phyloP scores from a whole-genome alignment of 1,140 invertebrate species.

The Cyclargus thomasi region DNA sequence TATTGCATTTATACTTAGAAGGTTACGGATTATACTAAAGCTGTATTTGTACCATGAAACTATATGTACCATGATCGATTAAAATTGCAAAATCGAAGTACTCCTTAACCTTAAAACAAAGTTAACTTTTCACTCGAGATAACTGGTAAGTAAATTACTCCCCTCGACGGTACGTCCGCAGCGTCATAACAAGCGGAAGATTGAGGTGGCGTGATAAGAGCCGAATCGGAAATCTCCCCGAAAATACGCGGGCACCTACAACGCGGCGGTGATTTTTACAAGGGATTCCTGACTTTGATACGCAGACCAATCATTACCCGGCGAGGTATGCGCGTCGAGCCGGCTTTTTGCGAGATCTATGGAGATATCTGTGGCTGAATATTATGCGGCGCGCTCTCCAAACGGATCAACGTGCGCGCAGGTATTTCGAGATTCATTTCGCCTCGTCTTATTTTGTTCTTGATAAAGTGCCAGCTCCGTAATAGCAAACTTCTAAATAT shows the following conservation, averaged over 20 bases:
- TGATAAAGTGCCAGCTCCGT: slow-evolving; percentile 32
- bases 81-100: no score
- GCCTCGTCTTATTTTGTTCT: slow-evolving; percentile 40
- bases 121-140: slow-evolving; percentile 27
- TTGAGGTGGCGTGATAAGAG: slow-evolving; percentile 66
- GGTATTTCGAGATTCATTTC: slow-evolving; percentile 51
- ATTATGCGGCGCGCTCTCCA: slow-evolving; percentile 46
- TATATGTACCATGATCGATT: no score
- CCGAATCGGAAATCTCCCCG: slow-evolving; percentile 64
- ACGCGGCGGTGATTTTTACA: slow-evolving; percentile 66
- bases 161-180: slow-evolving; percentile 26
- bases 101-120: slow-evolving; percentile 29
- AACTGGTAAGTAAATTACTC: slow-evolving; percentile 53
- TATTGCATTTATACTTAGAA: no score
- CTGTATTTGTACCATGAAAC: no score
- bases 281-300: slow-evolving; percentile 65
- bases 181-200: slow-evolving; percentile 67
- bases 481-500: slow-evolving; percentile 30
- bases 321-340: slow-evolving; percentile 40
- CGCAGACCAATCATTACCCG: slow-evolving; percentile 62
- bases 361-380: slow-evolving; percentile 52
- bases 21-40: slow-evolving; percentile 7
- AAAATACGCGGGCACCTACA: slow-evolving; percentile 62
- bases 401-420: slow-evolving; percentile 47
- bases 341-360: slow-evolving; percentile 52